These are phyloP conservation scores for Xiphias gladius DNA, from an alignment of 2,113 vertebrate species.

Conservation along the genomic window DNA sequence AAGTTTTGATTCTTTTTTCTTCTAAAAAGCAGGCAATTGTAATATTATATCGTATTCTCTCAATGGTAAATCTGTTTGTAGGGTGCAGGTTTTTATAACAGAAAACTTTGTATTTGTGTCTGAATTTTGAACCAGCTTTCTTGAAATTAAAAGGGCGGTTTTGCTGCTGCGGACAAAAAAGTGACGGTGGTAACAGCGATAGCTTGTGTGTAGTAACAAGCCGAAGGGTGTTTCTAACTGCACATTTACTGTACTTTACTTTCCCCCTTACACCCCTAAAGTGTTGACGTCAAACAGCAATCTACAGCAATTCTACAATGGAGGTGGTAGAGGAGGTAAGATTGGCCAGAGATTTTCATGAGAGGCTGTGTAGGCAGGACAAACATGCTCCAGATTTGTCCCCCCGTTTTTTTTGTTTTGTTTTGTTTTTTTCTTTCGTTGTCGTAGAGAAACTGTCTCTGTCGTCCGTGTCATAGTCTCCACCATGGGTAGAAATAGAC, in stretches of 20 bases:
- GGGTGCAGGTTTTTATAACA: not conserved
- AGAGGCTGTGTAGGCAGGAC: constrained; percentile 62
- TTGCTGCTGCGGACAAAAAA: not conserved
- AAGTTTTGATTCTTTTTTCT: not conserved
- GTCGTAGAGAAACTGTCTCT: constrained; percentile 72
- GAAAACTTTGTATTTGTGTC: not conserved
- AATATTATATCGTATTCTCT: not conserved
- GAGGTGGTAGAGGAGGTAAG: constrained; percentile 90
- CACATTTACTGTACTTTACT: constrained; percentile 81
- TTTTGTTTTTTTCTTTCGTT: not conserved
- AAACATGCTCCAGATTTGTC: constrained; percentile 51
- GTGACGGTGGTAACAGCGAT: not conserved
- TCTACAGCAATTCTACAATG: constrained; percentile 89
- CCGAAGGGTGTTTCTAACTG: constrained; percentile 79
- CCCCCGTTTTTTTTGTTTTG: constrained; percentile 2
- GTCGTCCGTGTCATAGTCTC: constrained; percentile 71
- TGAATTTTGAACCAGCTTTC: not conserved
- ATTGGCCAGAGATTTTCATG: constrained; percentile 62
- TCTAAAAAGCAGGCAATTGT: not conserved
- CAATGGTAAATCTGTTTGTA: not conserved
- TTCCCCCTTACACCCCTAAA: constrained; percentile 76
- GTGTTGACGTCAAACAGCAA: constrained; percentile 87
- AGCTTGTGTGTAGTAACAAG: constrained; percentile 35
- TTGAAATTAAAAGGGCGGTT: not conserved
- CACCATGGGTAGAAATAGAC: constrained; percentile 42